Evolutionary conservation across 2,113 vertebrate genomes (phyloP), one percentile per base, ranked within the genome.

Genomic region (Miniopterus natalensis): DNA sequence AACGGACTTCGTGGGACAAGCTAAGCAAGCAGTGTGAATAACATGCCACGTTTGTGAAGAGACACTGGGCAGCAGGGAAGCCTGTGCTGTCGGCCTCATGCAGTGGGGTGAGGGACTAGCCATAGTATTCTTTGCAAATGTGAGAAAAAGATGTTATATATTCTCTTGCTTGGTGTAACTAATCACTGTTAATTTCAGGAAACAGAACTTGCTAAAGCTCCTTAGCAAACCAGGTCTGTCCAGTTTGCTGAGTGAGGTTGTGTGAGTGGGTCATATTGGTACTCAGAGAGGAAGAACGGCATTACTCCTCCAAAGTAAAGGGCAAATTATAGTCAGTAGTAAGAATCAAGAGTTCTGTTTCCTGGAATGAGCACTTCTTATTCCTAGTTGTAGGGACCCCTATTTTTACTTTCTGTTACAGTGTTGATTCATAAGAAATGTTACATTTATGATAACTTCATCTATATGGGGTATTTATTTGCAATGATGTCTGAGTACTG

Each of bases 401-500:
- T 98, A 98, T 98, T 98, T 99, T 99, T 98, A 99, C 98, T 98
- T 99, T 99, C 98, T 99, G 98, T 99, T 99, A 98, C 99, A 99
- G 99, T 99, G 99, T 99, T 99, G 99, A 99, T 99, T 98, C 98
- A 98, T 99, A 98, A 99, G 98, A 99, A 98, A 99, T 99, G 99
- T 99, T 99, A 99, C 99, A 99, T 99, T 99, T 99, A 99, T 98
- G 98, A 99, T 98, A 90, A 99, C 98, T 98, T 99, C 99, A 99
- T 98, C 98, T 99, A 98, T 99, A 70, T 86, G 95, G 99, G 99
- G 99, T 99, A 99, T 99, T 99, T 99, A 99, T 99, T 99, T 99
- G 99, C 99, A 99, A 99, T 98, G 23, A 98, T 98, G 99, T 99
- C 98, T 94, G 99, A 99, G 99, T 99, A 99, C 99, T 99, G 99